These are phyloP conservation scores for Triplophysa bombifrons DNA, from an alignment of 2,797 vertebrate species.

Conservation along the genomic window DNA sequence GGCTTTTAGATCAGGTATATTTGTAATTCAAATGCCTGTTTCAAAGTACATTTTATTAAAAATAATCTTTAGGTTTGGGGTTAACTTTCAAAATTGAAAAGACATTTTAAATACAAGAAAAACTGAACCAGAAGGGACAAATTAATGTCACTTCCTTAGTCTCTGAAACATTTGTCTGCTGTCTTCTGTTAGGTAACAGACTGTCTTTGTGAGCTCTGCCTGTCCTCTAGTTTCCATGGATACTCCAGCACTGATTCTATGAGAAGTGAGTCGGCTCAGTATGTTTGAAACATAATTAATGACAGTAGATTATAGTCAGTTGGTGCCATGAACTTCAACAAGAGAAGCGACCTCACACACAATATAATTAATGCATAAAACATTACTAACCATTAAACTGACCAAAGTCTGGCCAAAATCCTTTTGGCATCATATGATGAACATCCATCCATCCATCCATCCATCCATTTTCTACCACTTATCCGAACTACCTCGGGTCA, in stretches of 20 bases:
- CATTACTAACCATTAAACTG: constrained; percentile 32
- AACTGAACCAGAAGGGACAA: background rate
- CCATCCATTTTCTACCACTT: no score
- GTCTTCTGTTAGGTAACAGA: constrained; percentile 61
- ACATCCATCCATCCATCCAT: no score
- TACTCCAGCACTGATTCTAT: constrained; percentile 73
- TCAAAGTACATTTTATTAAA: background rate
- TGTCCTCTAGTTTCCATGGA: constrained; percentile 80
- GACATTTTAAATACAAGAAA: background rate
- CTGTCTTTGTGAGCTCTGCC: constrained; percentile 63
- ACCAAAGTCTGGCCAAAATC: constrained; percentile 16
- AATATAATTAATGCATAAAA: constrained; percentile 68
- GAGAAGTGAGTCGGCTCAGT: constrained; percentile 74
- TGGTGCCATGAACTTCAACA: constrained; percentile 40
- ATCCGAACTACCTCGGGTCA: no score
- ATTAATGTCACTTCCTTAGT: constrained; percentile 41
- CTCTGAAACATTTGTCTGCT: constrained; percentile 38
- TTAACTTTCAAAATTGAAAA: background rate
- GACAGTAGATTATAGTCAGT: constrained; percentile 76
- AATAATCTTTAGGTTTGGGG: background rate
- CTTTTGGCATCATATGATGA: background rate
- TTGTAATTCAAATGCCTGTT: background rate
- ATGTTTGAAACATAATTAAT: constrained; percentile 83
- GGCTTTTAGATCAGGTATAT: background rate
- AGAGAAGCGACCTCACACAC: constrained; percentile 67